Evolutionary conservation across 2,797 vertebrate species (phyloP), one percentile per base, ranked within the genome.

Genomic region (Erpetoichthys calabaricus): DNA sequence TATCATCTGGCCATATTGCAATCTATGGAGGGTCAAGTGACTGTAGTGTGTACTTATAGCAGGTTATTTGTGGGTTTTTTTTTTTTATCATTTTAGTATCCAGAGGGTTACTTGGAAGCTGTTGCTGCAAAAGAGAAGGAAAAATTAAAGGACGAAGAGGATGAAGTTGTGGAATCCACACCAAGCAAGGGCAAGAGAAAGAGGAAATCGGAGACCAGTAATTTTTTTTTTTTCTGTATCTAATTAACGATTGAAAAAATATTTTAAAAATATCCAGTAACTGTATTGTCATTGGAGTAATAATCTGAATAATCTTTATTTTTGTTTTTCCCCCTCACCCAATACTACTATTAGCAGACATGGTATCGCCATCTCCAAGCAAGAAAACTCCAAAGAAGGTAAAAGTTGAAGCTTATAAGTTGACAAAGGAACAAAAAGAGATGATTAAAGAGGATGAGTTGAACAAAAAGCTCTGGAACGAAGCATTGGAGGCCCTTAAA

Each of bases 381-480:
- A 75, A 72, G 58, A 72, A 52, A 10, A 71, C 77, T 1, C 77
- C 87, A 0, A 99, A 98, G 72, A 99, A 94, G 65, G 73, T 80
- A 8, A 97, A 91, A 67, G 82, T 94, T 49, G 94, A 97, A 68
- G 79, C 82, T 1, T 96, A 89, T 67, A 91, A 90, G 49, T 86
- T 99, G 57, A 92, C 87, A 5, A 54, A 75, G 49, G 86, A 89
- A 66, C 95, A 97, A 74, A 91, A 84, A 65, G 63, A 68, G 2
- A 77, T 97, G 41, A 96, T 98, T 63, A 86, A 86, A 67, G 84
- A 78, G 0, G 96, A 99, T 6, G 79, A 86, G 67, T 68, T 73
- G 63, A 99, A 99, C 49, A 85, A 86, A 55, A 97, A 96, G 65
- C 67, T 98, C 60, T 99, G 96, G 96, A 83, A 81, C 4, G 95